Evolutionary conservation across 2,888 invertebrate genomes (phyloP).

Genomic region (Encarsia formosa): DNA sequence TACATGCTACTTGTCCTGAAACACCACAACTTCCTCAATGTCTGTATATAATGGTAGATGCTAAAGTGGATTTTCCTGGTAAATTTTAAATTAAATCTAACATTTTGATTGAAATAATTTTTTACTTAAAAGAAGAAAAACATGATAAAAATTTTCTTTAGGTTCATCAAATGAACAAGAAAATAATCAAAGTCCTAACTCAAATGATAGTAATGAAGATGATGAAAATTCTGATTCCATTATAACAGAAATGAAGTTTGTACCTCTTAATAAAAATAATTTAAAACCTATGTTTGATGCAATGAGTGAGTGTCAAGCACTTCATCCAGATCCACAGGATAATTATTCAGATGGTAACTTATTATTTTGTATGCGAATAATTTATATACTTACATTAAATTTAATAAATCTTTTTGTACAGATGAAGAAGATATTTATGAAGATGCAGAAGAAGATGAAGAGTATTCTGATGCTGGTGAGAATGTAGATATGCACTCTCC

Average conservation of each 20-base stretch:
- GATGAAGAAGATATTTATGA: constrained; percentile 54
- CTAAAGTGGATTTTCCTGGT: constrained; percentile 60
- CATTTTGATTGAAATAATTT: not conserved
- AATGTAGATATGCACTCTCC: too few species aligned
- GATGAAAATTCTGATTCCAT: constrained; percentile 57
- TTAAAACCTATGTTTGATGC: constrained; percentile 70
- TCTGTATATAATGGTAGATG: constrained; percentile 70
- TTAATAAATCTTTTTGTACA: constrained; percentile 22
- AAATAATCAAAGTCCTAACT: constrained; percentile 19
- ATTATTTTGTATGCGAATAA: not conserved
- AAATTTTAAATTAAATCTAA: constrained; percentile 27
- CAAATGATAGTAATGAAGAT: constrained; percentile 38
- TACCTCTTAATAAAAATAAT: constrained; percentile 61
- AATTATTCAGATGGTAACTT: constrained; percentile 52
- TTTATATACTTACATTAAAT: not conserved
- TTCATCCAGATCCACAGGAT: constrained; percentile 76
- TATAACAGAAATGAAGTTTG: constrained; percentile 68
- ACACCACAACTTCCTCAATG: constrained; percentile 63
- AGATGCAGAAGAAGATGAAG: constrained; percentile 52
- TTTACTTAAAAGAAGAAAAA: not conserved
- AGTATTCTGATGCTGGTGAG: constrained; percentile 52
- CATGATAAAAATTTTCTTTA: constrained; percentile 5
- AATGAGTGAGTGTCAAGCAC: constrained; percentile 71
- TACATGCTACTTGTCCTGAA: constrained; percentile 74
- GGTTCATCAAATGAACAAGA: constrained; percentile 13